Evolutionary conservation across 1,140 invertebrate species (phyloP), one percentile per base, ranked within the genome.

Genomic region (Ceratina calcarata): DNA sequence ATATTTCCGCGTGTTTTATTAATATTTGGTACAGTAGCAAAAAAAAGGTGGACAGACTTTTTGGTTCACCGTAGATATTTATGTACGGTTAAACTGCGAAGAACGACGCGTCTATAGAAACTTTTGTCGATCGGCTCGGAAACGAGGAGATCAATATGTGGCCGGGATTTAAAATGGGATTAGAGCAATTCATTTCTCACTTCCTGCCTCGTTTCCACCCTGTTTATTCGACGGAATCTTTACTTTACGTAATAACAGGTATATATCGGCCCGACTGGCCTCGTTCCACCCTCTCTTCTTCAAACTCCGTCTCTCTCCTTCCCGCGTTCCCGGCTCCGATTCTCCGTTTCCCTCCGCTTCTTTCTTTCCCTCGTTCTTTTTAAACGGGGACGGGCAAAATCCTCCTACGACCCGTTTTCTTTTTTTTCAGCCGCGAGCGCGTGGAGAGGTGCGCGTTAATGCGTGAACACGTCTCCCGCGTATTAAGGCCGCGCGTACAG

Each of bases 401-500:
- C 73, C 61, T 49, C 37, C 37, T 45, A 45, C 72, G 45, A 61
- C 20, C 65, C 60, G 64, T 80, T 80, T 45, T 55, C 53, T 57
- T 57, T 16, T 57, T 57, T 80, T 62, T 75, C 64, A 80, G 10
- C 1, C 49, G 27, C 3, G 32, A 65, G 51, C 37, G 7, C 37
- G 2, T 10, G 32, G 58, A n/a, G 76, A 78, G 51, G 51, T 18
- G 27, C 71, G 71, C 78, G 71, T 75, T 80, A 80, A 75, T 68
- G 64, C 78, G 71, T 55, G 64, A 75, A 80, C 71, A 53, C 78
- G 71, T 55, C 71, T 62, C 10, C 20, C 8, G 15, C 67, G 76
- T 71, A 78, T 78, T 78, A 78, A 78, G 76, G 76, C 61, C 68
- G 60, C 57, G 78, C n/a, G 78, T 62, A 75, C 64, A 2, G 55